Evolutionary conservation across 2,888 invertebrate species (phyloP), one percentile per base, ranked within the genome.

Genomic region (Dione vanillae): DNA sequence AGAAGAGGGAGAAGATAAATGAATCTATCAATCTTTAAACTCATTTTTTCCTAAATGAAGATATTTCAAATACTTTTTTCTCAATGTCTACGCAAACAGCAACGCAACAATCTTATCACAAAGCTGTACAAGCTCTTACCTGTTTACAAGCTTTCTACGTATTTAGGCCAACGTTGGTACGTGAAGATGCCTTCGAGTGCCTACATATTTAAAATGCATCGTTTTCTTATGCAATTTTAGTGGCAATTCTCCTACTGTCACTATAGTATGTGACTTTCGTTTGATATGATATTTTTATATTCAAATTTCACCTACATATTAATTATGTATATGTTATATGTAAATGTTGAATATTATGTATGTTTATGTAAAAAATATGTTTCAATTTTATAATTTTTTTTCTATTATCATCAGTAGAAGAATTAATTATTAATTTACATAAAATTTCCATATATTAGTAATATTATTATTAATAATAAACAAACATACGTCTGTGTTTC

Each of bases 61-160:
- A 27, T n/a, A n/a, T n/a, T n/a, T n/a, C n/a, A 27, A 27, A 27
- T 27, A 27, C 27, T 0, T 20, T 41, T 35, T 43, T 45, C 41
- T 47, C 45, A 11, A 71, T 16, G 68, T 61, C 61, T 68, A 47
- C 45, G 45, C 47, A 37, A 14, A 40, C 14, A 43, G 14, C 61
- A 71, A 45, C 54, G 56, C 62, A 45, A 65, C 61, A 54, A 62
- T 72, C 62, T 69, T 69, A 72, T 72, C 69, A 69, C 69, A 69
- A 47, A 66, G 69, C 59, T 64, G 62, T 71, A 65, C 64, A 71
- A 49, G 68, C 65, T 69, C 16, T 62, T 54, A 72, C 72, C 66
- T 67, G 67, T 65, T 72, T 72, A 72, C 72, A 69, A 69, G 72
- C 69, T 72, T 68, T 65, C 69, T 65, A 65, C 40, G 66, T 69